These are phyloP conservation scores for Minunthozetes semirufus DNA, from an alignment of 2,888 invertebrate genomes.

Conservation along the genomic window DNA sequence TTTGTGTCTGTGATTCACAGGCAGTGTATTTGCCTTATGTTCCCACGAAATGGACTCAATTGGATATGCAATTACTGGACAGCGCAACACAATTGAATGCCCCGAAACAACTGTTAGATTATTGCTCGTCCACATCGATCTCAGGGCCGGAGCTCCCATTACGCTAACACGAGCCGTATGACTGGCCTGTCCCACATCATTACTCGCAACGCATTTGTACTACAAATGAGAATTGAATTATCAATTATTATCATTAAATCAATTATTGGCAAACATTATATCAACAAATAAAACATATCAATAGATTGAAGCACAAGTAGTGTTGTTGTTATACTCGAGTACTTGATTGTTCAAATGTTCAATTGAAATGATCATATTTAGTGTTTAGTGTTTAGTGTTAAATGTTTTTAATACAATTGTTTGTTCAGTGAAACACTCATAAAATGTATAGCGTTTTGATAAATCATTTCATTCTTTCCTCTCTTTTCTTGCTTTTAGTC, in stretches of 20 bases:
- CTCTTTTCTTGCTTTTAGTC: neutral
- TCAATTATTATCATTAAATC: too few relatives aligned
- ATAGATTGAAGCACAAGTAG: too few relatives aligned
- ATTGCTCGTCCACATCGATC: conserved; percentile 45
- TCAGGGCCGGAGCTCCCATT: conserved; percentile 28
- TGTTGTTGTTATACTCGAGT: too few relatives aligned
- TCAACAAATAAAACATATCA: too few relatives aligned
- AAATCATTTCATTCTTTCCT: neutral
- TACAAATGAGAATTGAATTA: neutral
- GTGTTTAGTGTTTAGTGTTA: neutral
- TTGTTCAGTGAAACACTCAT: neutral
- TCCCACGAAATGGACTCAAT: conserved; percentile 93
- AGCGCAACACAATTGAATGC: conserved; percentile 65
- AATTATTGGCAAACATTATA: too few relatives aligned
- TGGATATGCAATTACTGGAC: conserved; percentile 90
- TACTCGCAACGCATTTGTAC: conserved; percentile 37
- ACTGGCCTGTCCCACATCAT: conserved; percentile 34
- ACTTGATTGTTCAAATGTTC: too few relatives aligned
- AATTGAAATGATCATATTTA: too few relatives aligned
- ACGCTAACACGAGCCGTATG: conserved; percentile 31
- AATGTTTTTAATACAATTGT: neutral
- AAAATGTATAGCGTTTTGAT: conserved; percentile 7
- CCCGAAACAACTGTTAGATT: conserved; percentile 75
- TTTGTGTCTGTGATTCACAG: conserved; percentile 47
- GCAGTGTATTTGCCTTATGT: conserved; percentile 45